phyloP scores from a whole-genome alignment of 1,140 invertebrate species.

The Euglossa dilemma region DNA sequence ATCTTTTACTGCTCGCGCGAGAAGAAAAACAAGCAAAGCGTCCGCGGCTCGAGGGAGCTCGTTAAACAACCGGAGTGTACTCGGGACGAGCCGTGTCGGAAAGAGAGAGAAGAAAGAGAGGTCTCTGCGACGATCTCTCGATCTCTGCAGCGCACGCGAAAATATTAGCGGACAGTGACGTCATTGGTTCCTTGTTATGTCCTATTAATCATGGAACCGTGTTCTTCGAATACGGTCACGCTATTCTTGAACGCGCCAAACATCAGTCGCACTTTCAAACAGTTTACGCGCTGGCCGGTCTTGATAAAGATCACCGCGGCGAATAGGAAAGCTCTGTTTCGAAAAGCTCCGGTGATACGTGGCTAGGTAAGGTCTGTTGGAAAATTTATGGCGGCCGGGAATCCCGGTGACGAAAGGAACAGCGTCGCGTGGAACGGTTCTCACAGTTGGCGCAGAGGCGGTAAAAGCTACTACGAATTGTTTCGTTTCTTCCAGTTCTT shows the following conservation, averaged over 20 bases:
- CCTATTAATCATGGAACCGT: not conserved
- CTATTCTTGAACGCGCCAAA: conserved; percentile 61
- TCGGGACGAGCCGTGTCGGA: not conserved
- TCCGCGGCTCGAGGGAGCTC: not conserved
- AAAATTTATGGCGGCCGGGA: not conserved
- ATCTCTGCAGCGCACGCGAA: not conserved
- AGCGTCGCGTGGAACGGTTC: not conserved
- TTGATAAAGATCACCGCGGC: conserved; percentile 39
- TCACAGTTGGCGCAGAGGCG: not conserved
- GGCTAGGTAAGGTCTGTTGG: not conserved
- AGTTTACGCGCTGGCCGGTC: conserved; percentile 22
- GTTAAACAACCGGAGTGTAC: conserved; percentile 9
- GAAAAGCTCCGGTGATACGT: too few species aligned
- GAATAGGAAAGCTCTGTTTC: too few species aligned
- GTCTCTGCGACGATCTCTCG: not conserved
- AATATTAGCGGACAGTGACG: conserved; percentile 31
- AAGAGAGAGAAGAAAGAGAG: not conserved
- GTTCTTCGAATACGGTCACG: conserved; percentile 28
- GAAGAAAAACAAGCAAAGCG: conserved; percentile 10
- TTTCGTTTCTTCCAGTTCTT: not conserved
- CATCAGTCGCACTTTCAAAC: conserved; percentile 39
- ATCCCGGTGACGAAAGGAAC: not conserved
- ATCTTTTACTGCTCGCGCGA: not conserved
- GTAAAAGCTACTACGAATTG: not conserved
- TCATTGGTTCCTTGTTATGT: conserved; percentile 33